A percentile compares a stretch with the other conserved stretches of the same genome.
Conservation (phyloP, 2,888 invertebrate genomes). For the Hanleya hanleyi region DNA sequence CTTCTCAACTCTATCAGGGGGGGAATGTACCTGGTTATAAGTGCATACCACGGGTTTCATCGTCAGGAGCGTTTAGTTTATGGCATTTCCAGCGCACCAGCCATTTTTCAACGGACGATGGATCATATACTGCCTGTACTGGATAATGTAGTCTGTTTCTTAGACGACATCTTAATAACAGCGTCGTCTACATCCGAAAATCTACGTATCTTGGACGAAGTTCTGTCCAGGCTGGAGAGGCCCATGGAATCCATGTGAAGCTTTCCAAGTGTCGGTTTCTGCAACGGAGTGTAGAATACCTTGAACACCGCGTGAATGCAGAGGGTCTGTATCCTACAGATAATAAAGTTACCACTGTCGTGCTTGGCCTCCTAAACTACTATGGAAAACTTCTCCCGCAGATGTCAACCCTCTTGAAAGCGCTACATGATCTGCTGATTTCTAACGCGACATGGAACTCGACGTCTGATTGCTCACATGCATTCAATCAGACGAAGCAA, state of each 20-base stretch:
- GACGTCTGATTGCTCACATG: too few relatives aligned
- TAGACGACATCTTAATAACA: constrained; percentile 49
- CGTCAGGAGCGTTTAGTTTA: too few relatives aligned
- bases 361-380: constrained; percentile 20
- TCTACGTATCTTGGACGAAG: neutral
- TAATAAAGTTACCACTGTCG: constrained; percentile 48
- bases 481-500: too few relatives aligned
- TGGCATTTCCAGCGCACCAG: constrained; percentile 35
- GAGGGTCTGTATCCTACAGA: constrained; percentile 40
- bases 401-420: constrained; percentile 3
- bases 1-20: constrained; percentile 19
- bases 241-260: neutral
- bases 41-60: constrained; percentile 43
- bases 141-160: constrained; percentile 20
- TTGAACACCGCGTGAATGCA: neutral
- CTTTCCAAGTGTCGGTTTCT: constrained; percentile 3
- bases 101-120: constrained; percentile 41
- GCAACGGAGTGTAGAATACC: constrained; percentile 11
- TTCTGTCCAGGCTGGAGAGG: neutral
- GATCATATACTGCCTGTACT: constrained; percentile 37
- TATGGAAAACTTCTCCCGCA: constrained; percentile 14
- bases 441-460: constrained; percentile 39
- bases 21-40: constrained; percentile 31
- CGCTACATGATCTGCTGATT: constrained; percentile 19
- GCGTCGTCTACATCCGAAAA: too few relatives aligned